Evolutionary conservation across 35 echinoderm and acorn worm genomes (phyloP), one percentile per base, ranked within the genome.

Genomic region (Patiria miniata): DNA sequence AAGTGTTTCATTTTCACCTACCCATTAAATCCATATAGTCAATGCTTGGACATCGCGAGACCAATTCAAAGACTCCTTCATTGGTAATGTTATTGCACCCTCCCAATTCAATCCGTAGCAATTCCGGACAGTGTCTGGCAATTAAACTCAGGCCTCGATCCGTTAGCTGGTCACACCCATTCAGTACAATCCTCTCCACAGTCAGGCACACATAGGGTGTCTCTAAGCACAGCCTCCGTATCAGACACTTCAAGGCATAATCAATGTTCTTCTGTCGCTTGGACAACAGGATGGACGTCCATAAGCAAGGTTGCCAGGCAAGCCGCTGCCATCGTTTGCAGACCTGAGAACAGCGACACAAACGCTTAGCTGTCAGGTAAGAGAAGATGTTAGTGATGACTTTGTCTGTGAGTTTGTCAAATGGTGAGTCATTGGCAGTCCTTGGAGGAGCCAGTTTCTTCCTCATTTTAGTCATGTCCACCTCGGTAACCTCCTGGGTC

Each of bases 1-100:
- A 6, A 4, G 12, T 47, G 4, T 47, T 6, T 47, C 42, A 6
- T 47, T 47, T 54, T 6, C 9, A 87, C 96, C 86, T 73, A 99
- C 96, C 93, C 77, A 92, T 89, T 17, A 99, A 83, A 88, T 99
- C 96, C 28, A 99, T 60, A 65, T 92, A 94, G 83, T 99, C 96
- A 79, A 99, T 57, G 36, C 83, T 89, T 30, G 89, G 59, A 68
- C 96, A 99, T 85, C 87, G 90, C 21, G 96, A 99, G 34, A 99
- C 92, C 15, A 99, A 84, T 90, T 95, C 89, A 81, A 94, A 99
- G 51, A 99, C 80, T 77, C 89, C 96, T 38, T 94, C 91, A 84
- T 99, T 99, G 47, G 86, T 95, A 21, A 99, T 61, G 40, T 92
- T 88, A 82, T 78, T 86, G 83, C 96, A 99, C 26, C 96, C 96